phyloP scores from a whole-genome alignment of 1,140 invertebrate genomes.

The Eriocheir sinensis region DNA sequence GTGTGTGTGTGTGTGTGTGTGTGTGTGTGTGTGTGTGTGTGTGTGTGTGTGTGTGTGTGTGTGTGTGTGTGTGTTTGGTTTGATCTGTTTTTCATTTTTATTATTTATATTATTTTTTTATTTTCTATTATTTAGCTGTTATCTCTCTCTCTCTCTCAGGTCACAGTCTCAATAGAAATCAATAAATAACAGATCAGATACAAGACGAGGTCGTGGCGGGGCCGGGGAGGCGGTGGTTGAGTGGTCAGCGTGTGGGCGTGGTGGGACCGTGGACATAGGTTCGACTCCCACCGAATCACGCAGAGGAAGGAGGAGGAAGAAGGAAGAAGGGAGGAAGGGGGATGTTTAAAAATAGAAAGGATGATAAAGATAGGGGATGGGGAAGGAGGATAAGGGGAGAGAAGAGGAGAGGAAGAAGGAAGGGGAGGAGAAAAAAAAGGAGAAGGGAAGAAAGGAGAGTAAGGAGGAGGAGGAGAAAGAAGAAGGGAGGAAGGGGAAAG shows the following conservation, averaged over 20 bases:
- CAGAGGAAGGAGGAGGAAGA: neutral
- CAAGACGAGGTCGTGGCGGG: no score
- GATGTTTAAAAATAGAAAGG: neutral
- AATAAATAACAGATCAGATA: no score
- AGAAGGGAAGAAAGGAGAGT: neutral
- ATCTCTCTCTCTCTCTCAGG: no score
- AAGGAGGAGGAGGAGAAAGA: no score
- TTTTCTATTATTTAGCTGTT: no score
- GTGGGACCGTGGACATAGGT: no score
- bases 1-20: conserved; percentile 22
- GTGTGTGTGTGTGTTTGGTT: no score
- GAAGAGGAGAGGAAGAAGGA: neutral
- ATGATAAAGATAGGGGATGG: neutral
- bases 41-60: neutral
- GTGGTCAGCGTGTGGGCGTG: neutral
- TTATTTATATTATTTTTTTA: no score
- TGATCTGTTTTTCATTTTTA: no score
- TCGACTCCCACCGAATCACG: no score
- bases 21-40: conserved; percentile 22
- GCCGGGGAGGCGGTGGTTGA: neutral
- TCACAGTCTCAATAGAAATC: no score
- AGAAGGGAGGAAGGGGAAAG: no score
- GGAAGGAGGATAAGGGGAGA: neutral
- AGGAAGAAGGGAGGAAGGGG: neutral
- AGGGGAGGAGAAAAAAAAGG: neutral